Conservation (phyloP, 2,797 vertebrate species). For the Podarcis siculus region DNA sequence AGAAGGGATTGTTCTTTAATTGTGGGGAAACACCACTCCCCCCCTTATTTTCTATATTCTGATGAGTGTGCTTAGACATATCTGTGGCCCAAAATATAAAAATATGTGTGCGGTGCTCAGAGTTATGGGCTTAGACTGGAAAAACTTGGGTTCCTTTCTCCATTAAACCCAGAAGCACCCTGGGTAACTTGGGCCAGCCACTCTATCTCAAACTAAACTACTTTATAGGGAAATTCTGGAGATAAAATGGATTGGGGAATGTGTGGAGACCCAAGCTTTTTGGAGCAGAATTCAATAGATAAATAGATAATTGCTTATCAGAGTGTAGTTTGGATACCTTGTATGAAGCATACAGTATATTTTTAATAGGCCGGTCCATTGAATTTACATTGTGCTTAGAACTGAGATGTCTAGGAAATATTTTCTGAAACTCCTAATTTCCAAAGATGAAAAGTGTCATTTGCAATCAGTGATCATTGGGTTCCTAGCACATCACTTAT, state of each 20-base stretch:
- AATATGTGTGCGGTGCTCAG: background rate
- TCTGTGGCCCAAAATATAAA: slow-evolving; percentile 18
- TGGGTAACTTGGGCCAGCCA: background rate
- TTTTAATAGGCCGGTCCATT: background rate
- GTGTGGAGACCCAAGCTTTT: background rate
- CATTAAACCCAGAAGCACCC: background rate
- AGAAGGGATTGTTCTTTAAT: background rate
- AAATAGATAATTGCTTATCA: background rate
- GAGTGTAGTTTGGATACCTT: background rate
- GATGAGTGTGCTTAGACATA: background rate
- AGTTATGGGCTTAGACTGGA: background rate
- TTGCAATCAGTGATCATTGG: background rate
- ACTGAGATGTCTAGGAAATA: background rate
- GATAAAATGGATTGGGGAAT: background rate
- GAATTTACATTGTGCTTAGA: background rate
- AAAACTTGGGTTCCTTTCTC: background rate
- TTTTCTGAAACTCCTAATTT: background rate
- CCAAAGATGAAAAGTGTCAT: background rate
- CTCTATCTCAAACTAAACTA: background rate
- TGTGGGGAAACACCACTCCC: background rate
- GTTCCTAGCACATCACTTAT: background rate
- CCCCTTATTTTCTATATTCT: background rate
- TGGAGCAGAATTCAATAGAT: background rate
- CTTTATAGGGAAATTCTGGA: background rate
- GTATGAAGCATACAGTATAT: background rate